phyloP scores from a whole-genome alignment of 2,797 vertebrate species.

The Phalanger gymnotis region DNA sequence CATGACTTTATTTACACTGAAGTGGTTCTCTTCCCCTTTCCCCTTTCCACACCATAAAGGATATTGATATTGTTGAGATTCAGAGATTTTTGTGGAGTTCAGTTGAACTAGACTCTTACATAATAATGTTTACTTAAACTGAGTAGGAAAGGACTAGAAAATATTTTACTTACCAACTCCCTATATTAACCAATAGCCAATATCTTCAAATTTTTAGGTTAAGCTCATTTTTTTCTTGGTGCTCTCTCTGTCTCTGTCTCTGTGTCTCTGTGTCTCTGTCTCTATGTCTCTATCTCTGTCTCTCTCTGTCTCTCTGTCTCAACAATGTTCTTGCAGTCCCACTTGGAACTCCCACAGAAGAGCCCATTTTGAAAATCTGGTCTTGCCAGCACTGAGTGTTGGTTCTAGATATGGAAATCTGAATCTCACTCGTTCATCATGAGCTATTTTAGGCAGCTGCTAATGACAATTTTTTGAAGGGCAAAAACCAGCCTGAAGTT shows the following conservation, averaged over 20 bases:
- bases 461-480: slow-evolving; percentile 56
- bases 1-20: neutral
- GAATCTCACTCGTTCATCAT: slow-evolving; percentile 31
- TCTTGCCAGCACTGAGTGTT: slow-evolving; percentile 16
- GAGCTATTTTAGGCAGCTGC: slow-evolving; percentile 23
- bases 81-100: neutral
- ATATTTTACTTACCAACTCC: neutral
- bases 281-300: neutral
- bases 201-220: neutral
- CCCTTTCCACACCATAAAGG: neutral
- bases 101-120: too few species aligned
- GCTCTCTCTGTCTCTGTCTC: neutral
- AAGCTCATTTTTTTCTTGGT: neutral
- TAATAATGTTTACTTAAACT: neutral
- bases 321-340: neutral
- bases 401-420: slow-evolving; percentile 38
- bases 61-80: neutral
- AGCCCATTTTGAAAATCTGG: slow-evolving; percentile 12
- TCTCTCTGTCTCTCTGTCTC: neutral
- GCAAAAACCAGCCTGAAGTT: slow-evolving; percentile 49
- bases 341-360: neutral
- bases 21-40: neutral
- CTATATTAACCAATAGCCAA: neutral
- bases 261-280: neutral
- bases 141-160: neutral